Percentiles rank a stretch among this genome's conserved stretches.
These are phyloP conservation scores for Nanorana parkeri DNA, from an alignment of 2,113 vertebrate species.

Conservation along the genomic window DNA sequence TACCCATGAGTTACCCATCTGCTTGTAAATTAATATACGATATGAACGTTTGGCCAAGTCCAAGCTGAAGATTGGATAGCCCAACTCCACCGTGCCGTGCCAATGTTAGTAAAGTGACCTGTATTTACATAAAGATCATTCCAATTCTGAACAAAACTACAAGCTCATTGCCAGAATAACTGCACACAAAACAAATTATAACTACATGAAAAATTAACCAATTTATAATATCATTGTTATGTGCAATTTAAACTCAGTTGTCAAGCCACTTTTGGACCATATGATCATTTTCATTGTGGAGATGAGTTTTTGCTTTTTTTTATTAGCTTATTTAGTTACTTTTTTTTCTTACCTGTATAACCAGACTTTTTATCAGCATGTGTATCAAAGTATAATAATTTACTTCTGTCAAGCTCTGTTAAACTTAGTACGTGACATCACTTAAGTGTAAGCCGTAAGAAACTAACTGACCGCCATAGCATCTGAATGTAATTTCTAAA, in stretches of 20 bases:
- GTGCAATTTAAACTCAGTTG: not conserved
- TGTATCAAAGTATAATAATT: conserved; percentile 26
- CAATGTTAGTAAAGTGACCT: conserved; percentile 15
- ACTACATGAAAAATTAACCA: not conserved
- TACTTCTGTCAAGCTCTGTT: not conserved
- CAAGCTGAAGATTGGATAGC: not conserved
- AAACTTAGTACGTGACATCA: conserved; percentile 3
- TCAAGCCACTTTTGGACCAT: not conserved
- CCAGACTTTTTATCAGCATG: conserved; percentile 15
- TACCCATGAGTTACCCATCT: conserved; percentile 28
- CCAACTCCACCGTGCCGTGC: conserved; percentile 17
- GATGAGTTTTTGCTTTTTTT: conserved; percentile 20
- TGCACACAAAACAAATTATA: too few relatives aligned
- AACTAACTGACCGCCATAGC: conserved; percentile 51
- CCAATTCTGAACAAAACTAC: not conserved
- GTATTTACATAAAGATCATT: conserved; percentile 1
- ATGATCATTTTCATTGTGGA: conserved; percentile 19
- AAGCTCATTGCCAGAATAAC: conserved; percentile 22
- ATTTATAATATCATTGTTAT: conserved; percentile 17
- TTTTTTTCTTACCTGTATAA: conserved; percentile 1
- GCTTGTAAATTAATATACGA: conserved; percentile 30
- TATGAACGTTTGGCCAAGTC: conserved; percentile 14
- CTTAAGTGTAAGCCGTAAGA: not conserved
- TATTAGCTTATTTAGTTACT: not conserved
- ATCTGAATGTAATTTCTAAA: conserved; percentile 55